A percentile compares a stretch with the other conserved stretches of the same genome.
These are phyloP conservation scores for Pollenia labialis DNA, from an alignment of 2,888 invertebrate species.

Conservation along the genomic window DNA sequence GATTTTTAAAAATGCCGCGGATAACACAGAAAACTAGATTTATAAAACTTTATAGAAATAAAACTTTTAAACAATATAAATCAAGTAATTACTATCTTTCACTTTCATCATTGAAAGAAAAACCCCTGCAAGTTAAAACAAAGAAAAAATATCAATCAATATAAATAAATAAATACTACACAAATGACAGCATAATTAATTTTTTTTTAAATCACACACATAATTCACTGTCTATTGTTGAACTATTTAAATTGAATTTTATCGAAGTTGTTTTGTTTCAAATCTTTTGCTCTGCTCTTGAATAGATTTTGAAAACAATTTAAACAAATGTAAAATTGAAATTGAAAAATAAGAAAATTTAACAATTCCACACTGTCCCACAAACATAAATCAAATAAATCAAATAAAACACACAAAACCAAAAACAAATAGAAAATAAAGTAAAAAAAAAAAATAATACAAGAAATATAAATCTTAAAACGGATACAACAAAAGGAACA, in stretches of 20 bases:
- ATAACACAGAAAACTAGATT: no score
- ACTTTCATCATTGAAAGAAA: no score
- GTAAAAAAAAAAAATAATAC: constrained; percentile 13
- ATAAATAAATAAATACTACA: neutral
- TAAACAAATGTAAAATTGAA: neutral
- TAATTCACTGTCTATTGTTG: neutral
- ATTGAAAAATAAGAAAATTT: neutral
- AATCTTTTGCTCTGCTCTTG: neutral
- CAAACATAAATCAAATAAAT: constrained; percentile 48
- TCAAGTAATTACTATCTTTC: no score
- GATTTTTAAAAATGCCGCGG: no score
- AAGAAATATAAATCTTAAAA: constrained; percentile 46
- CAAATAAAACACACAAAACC: constrained; percentile 14
- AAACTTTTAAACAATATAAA: no score
- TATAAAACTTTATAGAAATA: no score
- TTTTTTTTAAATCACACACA: neutral
- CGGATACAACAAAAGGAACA: constrained; percentile 66
- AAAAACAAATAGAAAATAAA: constrained; percentile 15
- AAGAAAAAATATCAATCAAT: no score
- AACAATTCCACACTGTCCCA: constrained; percentile 35
- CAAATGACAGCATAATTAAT: neutral
- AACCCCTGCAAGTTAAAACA: no score
- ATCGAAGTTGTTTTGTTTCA: neutral
- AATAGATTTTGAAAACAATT: constrained; percentile 1
- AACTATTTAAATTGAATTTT: neutral